Base-by-base conservation (phyloP, 2,888 invertebrate genomes). In the Digitonthophagus gazella region DNA sequence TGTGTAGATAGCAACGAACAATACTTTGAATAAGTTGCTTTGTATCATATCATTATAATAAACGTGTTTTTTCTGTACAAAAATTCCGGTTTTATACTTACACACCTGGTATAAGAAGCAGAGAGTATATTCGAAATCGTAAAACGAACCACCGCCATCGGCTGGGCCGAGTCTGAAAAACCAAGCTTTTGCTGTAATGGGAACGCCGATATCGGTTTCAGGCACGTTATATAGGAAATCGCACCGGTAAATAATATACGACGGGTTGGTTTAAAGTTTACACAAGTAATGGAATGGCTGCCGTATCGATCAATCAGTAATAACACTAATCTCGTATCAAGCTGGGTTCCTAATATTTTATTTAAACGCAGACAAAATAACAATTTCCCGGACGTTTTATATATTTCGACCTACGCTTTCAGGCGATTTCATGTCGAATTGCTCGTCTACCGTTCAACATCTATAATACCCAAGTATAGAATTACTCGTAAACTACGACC, bases 201-300 rank as follows among this genome's bases (percentile, higher is more conserved):
- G 28, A 44, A 44, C 61, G 61, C 20, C 61, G 19, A 61, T 61
- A 61, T 61, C 61, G 18, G 61, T 16, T 15, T 57, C 15, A 57
- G 57, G 15, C 20, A 61, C 61, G 61, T 61, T 19, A 61, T 61
- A 75, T 72, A 74, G 74, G 73, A 77, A 77, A 77, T 77, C 76
- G 73, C 72, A 70, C 64, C 71, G 72, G 73, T 79, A 75, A 78
- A 80, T 79, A 78, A 78, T 79, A 76, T 72, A 79, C 78, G 74
- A 74, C 74, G 71, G 73, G 72, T 74, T 77, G 79, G 78, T 79
- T 80, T 79, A 79, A 79, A 79, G 80, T 80, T 80, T 79, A 79
- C 79, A 78, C 78, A 78, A 79, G 78, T 77, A 78, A 78, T 77
- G 77, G 77, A 78, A 79, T 76, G 75, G 77, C 75, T 74, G 70